Evolutionary conservation across 2,888 invertebrate species (phyloP).

Genomic region (Diachrysia chrysitis): DNA sequence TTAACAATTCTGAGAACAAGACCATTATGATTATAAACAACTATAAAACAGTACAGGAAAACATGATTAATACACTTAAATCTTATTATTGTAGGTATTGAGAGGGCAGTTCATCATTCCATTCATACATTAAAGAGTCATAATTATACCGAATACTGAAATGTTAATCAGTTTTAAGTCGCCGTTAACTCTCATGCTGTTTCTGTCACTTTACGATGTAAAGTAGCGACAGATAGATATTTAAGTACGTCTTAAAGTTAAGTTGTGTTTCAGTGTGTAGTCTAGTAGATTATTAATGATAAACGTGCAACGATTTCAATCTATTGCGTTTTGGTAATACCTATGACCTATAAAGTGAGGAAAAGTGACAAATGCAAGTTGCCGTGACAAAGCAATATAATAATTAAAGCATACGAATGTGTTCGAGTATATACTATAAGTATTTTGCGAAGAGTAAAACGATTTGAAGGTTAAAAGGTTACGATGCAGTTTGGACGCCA

Average conservation of each 20-base stretch:
- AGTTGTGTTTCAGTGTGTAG: too few species aligned
- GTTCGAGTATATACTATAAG: background rate
- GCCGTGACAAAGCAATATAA: too few species aligned
- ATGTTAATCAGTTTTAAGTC: too few species aligned
- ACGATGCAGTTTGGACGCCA: conserved; percentile 46
- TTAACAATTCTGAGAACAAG: conserved; percentile 42
- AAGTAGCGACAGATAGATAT: too few species aligned
- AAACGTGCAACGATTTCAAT: conserved; percentile 6
- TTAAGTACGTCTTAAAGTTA: too few species aligned
- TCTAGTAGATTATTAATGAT: conserved; percentile 5
- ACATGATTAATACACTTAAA: conserved; percentile 20
- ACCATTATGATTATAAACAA: conserved; percentile 12
- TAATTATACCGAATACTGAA: too few species aligned
- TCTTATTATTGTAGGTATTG: conserved; percentile 15
- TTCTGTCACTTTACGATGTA: too few species aligned
- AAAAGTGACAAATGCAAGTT: conserved; percentile 15
- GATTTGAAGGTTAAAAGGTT: conserved; percentile 43
- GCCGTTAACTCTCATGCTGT: too few species aligned
- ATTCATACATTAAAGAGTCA: conserved; percentile 6
- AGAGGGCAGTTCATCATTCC: conserved; percentile 16
- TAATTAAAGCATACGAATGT: background rate
- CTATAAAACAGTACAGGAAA: conserved; percentile 11
- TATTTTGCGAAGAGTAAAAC: conserved; percentile 23
- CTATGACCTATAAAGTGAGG: background rate
- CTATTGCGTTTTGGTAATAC: conserved; percentile 10